Evolutionary conservation across 2,113 vertebrate species (phyloP).

Genomic region (Cavia porcellus): DNA sequence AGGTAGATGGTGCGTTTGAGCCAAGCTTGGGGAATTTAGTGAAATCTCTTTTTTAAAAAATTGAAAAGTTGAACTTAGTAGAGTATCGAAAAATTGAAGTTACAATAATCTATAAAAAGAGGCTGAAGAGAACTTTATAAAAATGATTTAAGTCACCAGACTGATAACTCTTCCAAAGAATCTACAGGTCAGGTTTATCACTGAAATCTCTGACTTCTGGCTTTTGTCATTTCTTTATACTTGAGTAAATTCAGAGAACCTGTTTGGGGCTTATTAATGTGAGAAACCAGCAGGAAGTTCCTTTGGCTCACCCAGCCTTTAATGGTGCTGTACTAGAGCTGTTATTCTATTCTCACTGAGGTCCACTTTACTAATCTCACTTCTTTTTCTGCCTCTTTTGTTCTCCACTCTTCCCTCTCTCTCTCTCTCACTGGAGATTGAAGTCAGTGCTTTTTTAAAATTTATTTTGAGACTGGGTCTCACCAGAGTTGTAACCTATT

Average conservation of each 20-base stretch:
- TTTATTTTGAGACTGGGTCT: no score
- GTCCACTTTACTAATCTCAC: neutral
- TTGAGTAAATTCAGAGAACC: neutral
- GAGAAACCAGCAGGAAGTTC: neutral
- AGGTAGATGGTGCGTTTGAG: neutral
- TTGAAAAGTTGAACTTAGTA: neutral
- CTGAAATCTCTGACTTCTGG: neutral
- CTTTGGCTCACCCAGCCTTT: neutral
- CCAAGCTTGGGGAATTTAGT: neutral
- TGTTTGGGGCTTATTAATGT: neutral
- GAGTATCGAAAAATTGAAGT: neutral
- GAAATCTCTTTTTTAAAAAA: neutral
- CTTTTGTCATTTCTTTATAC: neutral
- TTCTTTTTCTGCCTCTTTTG: neutral
- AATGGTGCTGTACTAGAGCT: neutral
- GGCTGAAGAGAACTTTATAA: neutral
- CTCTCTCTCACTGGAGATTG: no score
- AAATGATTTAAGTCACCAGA: neutral
- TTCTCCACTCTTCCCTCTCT: no score
- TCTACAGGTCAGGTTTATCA: neutral
- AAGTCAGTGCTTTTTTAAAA: no score
- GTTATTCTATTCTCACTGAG: neutral
- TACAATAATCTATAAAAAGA: neutral
- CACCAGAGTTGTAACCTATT: neutral
- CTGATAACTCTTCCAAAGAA: neutral